Percentiles rank a stretch among this genome's conserved stretches.
phyloP scores from a whole-genome alignment of 1,140 invertebrate genomes.

The Drosophila auraria region DNA sequence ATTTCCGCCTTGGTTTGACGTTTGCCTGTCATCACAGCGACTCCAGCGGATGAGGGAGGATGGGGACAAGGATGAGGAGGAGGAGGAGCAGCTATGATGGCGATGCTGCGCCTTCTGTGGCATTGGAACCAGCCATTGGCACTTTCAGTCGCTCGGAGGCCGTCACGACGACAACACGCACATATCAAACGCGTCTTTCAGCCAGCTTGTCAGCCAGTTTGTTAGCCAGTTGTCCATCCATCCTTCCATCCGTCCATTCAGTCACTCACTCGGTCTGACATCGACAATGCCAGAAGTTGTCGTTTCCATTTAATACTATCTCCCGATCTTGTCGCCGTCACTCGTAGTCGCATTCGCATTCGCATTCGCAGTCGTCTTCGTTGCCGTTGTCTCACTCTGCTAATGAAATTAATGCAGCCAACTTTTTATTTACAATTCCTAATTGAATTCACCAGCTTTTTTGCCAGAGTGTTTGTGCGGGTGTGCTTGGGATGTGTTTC shows the following conservation, averaged over 20 bases:
- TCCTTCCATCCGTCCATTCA: constrained; percentile 7
- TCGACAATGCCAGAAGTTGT: constrained; percentile 29
- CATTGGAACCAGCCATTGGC: constrained; percentile 32
- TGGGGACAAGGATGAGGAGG: neutral
- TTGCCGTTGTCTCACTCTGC: constrained; percentile 34
- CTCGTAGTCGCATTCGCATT: constrained; percentile 6
- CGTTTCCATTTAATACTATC: constrained; percentile 30
- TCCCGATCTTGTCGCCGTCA: constrained; percentile 34
- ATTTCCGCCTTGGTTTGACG: constrained; percentile 79
- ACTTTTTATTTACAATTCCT: constrained; percentile 76
- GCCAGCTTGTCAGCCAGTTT: constrained; percentile 25
- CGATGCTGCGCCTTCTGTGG: constrained; percentile 58
- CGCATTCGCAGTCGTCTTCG: constrained; percentile 35
- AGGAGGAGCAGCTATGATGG: neutral
- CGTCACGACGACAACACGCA: constrained; percentile 61
- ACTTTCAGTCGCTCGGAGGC: constrained; percentile 67
- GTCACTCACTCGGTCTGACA: constrained; percentile 33
- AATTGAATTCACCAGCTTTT: constrained; percentile 70
- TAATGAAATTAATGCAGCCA: constrained; percentile 79
- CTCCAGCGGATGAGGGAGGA: constrained; percentile 18
- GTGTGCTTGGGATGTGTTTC: constrained; percentile 11
- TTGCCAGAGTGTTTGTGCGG: constrained; percentile 13
- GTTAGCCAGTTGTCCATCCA: constrained; percentile 25
- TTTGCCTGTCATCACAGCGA: constrained; percentile 53
- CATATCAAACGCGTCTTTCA: constrained; percentile 38